Evolutionary conservation across 2,888 invertebrate genomes (phyloP), one percentile per base, ranked within the genome.

Genomic region (Dasypogon diadema): DNA sequence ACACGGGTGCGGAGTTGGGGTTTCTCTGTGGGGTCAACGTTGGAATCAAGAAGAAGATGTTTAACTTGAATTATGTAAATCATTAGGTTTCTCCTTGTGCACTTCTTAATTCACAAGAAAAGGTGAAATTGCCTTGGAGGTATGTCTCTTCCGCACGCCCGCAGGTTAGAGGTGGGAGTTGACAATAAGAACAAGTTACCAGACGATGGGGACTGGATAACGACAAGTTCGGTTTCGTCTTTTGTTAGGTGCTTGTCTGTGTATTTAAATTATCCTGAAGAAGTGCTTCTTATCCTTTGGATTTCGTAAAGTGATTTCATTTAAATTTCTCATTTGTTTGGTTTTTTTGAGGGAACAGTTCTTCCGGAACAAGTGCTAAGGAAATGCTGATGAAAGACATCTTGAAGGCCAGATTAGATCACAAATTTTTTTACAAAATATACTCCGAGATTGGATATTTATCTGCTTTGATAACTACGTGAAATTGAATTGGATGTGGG

Each of bases 11-110:
- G 42, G 12, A 1, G 6, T 1, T 42, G 54, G 21, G 46, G 22
- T 54, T 18, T 55, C 22, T 51, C 26, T 55, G 72, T 51, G 37
- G 55, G 54, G 54, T 55, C 18, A 51, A 72, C 72, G 46, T 22
- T 55, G 37, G 55, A 14, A 24, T 12, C 24, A 51, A 51, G 65
- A 46, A 70, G 73, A 76, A 76, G 72, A 72, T 76, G 76, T 76
- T 76, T 76, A 73, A 76, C 72, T 76, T 76, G 58, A 76, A 76
- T 76, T 76, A 76, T 76, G 76, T 73, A 76, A 76, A 76, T 76
- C 76, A 76, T 72, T 72, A 76, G 76, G 72, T 76, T 76, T 46
- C 76, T 72, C 63, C 72, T 58, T 72, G 56, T 73, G 73, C 60
- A 76, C 58, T 58, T 72, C 60, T 54, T 72, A 76, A 60, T 76